Percentiles rank a stretch among this genome's conserved stretches.
phyloP scores from a whole-genome alignment of 2,113 vertebrate species.

The Chionomys nivalis region DNA sequence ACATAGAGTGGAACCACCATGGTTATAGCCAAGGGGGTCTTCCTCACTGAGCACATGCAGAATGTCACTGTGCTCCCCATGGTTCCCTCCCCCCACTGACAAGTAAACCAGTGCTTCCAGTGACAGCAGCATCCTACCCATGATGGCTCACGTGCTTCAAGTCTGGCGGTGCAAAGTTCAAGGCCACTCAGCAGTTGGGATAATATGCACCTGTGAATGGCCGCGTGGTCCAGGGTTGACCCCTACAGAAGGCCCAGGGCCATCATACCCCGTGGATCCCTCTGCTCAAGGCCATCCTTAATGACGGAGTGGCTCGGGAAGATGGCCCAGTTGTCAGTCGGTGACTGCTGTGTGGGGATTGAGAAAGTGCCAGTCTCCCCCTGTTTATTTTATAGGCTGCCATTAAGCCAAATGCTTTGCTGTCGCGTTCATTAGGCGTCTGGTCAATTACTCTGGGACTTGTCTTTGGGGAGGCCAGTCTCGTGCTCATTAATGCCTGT shows the following conservation, averaged over 20 bases:
- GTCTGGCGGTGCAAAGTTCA: not conserved
- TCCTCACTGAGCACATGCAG: not conserved
- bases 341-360: not conserved
- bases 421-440: not conserved
- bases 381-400: constrained; percentile 3
- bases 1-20: not conserved
- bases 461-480: not conserved
- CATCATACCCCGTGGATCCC: not conserved
- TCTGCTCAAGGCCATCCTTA: not conserved
- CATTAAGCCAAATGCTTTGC: not conserved
- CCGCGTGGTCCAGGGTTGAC: not conserved
- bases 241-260: not conserved
- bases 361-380: not conserved
- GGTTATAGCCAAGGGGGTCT: not conserved
- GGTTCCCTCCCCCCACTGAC: too few species aligned
- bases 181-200: not conserved
- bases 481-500: not conserved
- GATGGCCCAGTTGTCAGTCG: not conserved
- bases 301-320: not conserved
- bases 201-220: not conserved
- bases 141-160: rapidly evolving
- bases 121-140: not conserved
- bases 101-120: not conserved
- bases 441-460: not conserved
- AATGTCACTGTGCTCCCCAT: too few species aligned